These are phyloP conservation scores for Calvadosia cruxmelitensis DNA, from an alignment of 30 jellyfish, hydroid and myxozoan species.

Conservation along the genomic window DNA sequence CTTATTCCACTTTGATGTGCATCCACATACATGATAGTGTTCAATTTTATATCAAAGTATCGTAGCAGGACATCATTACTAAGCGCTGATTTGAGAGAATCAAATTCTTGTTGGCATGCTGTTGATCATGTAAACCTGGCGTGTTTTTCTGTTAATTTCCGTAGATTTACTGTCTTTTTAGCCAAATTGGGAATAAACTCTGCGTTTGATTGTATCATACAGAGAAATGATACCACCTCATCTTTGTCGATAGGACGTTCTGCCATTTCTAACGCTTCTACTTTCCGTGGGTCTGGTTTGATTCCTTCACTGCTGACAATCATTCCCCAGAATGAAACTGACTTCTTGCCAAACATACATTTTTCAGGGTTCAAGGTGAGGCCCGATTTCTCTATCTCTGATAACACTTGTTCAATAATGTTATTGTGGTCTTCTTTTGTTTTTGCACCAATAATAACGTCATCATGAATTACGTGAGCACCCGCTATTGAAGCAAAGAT, in stretches of 20 bases:
- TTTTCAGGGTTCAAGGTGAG: conserved; percentile 38
- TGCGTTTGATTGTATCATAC: conserved; percentile 32
- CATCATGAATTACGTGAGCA: conserved; percentile 36
- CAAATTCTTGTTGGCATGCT: conserved; percentile 14
- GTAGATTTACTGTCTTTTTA: conserved; percentile 7
- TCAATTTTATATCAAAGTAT: conserved; percentile 23
- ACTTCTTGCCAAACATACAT: conserved; percentile 24
- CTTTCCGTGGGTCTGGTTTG: conserved; percentile 42
- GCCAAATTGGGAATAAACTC: conserved; percentile 25
- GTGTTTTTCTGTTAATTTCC: conserved; percentile 23
- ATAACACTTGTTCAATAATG: not conserved
- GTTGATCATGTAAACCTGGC: conserved; percentile 15
- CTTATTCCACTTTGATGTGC: conserved; percentile 15
- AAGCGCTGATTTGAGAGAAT: conserved; percentile 7
- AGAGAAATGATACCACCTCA: conserved; percentile 28
- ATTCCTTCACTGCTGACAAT: conserved; percentile 31
- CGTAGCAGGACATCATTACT: conserved; percentile 8
- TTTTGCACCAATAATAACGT: conserved; percentile 29
- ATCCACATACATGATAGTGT: conserved; percentile 16
- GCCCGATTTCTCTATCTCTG: conserved; percentile 5
- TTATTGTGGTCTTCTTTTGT: conserved; percentile 9
- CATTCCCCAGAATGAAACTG: conserved; percentile 44
- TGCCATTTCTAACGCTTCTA: conserved; percentile 21
- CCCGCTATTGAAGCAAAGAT: conserved; percentile 24
- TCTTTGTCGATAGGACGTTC: conserved; percentile 27